phyloP scores from a whole-genome alignment of 2,888 invertebrate species.

The Dryobotodes eremita region DNA sequence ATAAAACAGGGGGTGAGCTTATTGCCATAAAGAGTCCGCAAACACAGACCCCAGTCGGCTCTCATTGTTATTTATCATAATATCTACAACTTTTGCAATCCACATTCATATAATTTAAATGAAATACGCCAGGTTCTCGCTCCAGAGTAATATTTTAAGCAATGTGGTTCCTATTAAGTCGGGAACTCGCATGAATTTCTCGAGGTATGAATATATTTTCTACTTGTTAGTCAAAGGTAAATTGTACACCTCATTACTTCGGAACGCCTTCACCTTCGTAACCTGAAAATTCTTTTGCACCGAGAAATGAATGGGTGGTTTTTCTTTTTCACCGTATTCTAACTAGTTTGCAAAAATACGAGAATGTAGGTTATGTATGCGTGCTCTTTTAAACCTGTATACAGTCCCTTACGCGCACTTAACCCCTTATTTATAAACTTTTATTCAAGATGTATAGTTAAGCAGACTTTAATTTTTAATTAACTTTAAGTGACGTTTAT shows the following conservation, averaged over 20 bases:
- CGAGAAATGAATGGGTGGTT: conserved; percentile 12
- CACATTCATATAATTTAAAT: conserved; percentile 36
- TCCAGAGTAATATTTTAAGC: conserved; percentile 34
- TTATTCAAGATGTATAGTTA: not conserved
- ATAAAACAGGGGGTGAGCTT: not conserved
- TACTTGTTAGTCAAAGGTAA: conserved; percentile 65
- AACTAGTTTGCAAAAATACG: conserved; percentile 9
- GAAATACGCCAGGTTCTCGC: conserved; percentile 26
- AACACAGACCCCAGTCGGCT: not conserved
- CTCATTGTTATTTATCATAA: conserved; percentile 3
- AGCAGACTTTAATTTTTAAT: not conserved
- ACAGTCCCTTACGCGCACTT: too few species aligned
- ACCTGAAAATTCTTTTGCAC: conserved; percentile 37
- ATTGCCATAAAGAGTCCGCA: not conserved
- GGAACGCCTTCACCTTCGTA: conserved; percentile 33
- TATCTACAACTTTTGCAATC: conserved; percentile 27
- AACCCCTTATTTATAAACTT: not conserved
- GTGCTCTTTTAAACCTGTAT: not conserved
- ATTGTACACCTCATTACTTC: conserved; percentile 64
- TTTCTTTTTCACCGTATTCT: conserved; percentile 9
- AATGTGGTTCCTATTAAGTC: conserved; percentile 41
- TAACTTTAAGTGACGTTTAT: not conserved
- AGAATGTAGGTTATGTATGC: too few species aligned
- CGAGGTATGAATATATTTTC: conserved; percentile 62
- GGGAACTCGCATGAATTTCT: conserved; percentile 30